A percentile compares a stretch with the other conserved stretches of the same genome.
Evolutionary conservation across 2,888 invertebrate species (phyloP).

Genomic region (Xestia sexstrigata): DNA sequence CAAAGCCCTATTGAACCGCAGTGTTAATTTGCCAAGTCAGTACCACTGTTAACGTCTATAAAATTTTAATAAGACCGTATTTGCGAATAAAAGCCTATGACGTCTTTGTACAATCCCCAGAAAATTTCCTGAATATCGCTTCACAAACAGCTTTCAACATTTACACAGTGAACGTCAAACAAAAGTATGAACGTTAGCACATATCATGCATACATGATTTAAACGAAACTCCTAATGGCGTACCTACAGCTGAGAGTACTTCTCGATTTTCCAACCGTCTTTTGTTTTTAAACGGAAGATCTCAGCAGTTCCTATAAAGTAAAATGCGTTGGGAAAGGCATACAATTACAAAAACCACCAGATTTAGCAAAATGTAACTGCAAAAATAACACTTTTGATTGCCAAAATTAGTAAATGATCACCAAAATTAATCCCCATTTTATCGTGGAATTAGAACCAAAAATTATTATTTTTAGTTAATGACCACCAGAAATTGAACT

Average conservation of each 20-base stretch:
- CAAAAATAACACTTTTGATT: too few species aligned
- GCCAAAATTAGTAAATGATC: too few species aligned
- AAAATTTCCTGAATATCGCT: constrained; percentile 35
- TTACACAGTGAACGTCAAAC: constrained; percentile 43
- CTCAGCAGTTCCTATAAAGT: constrained; percentile 2
- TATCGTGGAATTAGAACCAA: too few species aligned
- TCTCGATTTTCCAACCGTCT: constrained; percentile 3
- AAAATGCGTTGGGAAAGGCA: background rate
- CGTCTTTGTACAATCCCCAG: constrained; percentile 19
- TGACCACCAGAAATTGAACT: too few species aligned
- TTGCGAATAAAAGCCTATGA: constrained; percentile 29
- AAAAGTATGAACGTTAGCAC: constrained; percentile 49
- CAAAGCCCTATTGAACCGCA: background rate
- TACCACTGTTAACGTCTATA: background rate
- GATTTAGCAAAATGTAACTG: too few species aligned
- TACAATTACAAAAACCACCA: too few species aligned
- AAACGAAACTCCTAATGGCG: constrained; percentile 21
- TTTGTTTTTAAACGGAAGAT: constrained; percentile 32
- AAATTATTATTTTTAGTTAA: too few species aligned
- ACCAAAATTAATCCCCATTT: too few species aligned
- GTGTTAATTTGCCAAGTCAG: background rate
- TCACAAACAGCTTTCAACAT: constrained; percentile 48
- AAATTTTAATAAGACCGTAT: constrained; percentile 22
- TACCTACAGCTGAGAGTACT: constrained; percentile 27
- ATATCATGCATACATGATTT: constrained; percentile 46